Evolutionary conservation across 2,888 invertebrate genomes (phyloP).

Genomic region (Atrina japonica): DNA sequence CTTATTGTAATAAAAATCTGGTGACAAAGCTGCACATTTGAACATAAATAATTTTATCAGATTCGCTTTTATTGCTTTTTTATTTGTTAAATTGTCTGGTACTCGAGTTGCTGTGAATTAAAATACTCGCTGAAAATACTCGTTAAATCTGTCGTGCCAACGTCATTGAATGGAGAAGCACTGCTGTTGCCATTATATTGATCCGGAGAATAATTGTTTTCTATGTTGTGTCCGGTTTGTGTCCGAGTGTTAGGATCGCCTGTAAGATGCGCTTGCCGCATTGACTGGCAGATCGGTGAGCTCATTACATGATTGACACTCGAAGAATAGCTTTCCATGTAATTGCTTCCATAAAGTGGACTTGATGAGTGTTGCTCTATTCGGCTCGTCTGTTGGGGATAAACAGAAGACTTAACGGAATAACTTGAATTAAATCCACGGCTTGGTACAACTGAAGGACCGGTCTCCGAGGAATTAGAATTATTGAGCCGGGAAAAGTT

Average conservation of each 20-base stretch:
- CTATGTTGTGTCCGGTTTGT: constrained; percentile 35
- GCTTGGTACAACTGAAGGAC: constrained; percentile 13
- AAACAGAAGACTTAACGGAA: constrained; percentile 45
- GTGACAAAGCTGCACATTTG: no score
- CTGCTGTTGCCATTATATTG: constrained; percentile 34
- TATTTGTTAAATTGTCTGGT: constrained; percentile 52
- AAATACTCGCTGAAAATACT: constrained; percentile 62
- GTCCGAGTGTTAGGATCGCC: constrained; percentile 37
- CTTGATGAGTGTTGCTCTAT: constrained; percentile 48
- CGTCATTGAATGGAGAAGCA: constrained; percentile 33
- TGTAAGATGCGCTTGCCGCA: constrained; percentile 33
- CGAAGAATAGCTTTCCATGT: constrained; percentile 56
- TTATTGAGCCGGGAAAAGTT: constrained; percentile 57
- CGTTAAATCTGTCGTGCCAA: constrained; percentile 51
- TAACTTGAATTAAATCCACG: constrained; percentile 46
- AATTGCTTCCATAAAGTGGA: constrained; percentile 61
- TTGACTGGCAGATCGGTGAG: constrained; percentile 49
- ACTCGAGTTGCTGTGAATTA: constrained; percentile 52
- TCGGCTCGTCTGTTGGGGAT: constrained; percentile 51
- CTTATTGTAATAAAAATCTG: constrained; percentile 27
- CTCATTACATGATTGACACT: constrained; percentile 62
- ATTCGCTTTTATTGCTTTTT: constrained; percentile 25
- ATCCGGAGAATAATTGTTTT: constrained; percentile 38
- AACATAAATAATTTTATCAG: constrained; percentile 20
- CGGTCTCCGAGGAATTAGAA: constrained; percentile 35